Percentiles rank a stretch among this genome's conserved stretches.
These are phyloP conservation scores for Sorex maritimensis DNA, from an alignment of 2,797 vertebrate genomes.

Conservation along the genomic window DNA sequence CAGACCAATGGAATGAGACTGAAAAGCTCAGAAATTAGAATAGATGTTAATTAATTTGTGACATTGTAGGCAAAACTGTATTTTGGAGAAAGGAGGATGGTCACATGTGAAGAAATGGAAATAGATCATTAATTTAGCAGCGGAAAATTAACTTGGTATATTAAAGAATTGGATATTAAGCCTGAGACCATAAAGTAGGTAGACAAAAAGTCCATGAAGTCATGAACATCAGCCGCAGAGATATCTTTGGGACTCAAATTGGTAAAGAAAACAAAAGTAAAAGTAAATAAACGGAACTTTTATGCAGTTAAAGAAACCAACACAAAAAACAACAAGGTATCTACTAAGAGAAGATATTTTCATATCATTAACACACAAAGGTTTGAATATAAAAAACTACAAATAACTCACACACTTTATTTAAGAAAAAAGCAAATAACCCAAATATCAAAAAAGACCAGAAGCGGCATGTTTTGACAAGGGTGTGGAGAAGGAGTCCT, in stretches of 20 bases:
- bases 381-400: not conserved
- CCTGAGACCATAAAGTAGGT: not conserved
- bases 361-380: not conserved
- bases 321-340: not conserved
- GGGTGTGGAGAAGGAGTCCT: not conserved
- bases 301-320: not conserved
- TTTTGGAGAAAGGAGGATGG: not conserved
- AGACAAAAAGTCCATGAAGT: not conserved
- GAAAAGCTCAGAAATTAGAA: not conserved
- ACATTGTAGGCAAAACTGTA: not conserved
- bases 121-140: not conserved
- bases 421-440: not conserved
- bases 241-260: not conserved
- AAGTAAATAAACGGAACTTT: not conserved
- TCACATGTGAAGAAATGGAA: not conserved
- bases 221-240: not conserved
- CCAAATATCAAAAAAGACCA: too few species aligned
- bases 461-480: not conserved
- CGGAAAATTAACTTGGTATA: not conserved
- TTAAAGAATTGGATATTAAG: not conserved
- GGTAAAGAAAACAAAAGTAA: not conserved
- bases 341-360: not conserved
- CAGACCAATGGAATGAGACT: not conserved
- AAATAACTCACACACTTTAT: not conserved
- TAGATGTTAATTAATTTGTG: not conserved